phyloP scores from a whole-genome alignment of 2,797 vertebrate species.

The Oceanodroma leucorhoa region DNA sequence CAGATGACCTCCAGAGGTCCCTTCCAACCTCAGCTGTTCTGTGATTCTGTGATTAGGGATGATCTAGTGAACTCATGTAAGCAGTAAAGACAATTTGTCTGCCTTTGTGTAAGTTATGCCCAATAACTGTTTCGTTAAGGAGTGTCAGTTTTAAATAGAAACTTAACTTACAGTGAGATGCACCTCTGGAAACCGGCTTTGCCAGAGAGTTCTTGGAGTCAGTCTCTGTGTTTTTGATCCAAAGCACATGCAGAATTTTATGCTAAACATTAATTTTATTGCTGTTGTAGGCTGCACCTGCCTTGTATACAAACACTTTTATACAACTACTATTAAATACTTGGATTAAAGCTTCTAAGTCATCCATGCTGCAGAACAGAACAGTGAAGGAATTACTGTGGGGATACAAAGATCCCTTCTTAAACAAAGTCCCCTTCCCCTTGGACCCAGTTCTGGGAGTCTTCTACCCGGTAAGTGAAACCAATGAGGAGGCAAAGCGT shows the following conservation, averaged over 20 bases:
- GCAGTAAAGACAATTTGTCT: background rate
- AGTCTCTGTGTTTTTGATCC: background rate
- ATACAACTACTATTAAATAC: slow-evolving; percentile 54
- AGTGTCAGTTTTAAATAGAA: background rate
- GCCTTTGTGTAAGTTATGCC: background rate
- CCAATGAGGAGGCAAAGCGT: background rate
- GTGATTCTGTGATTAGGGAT: background rate
- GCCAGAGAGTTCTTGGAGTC: background rate
- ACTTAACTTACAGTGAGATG: background rate
- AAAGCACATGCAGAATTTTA: background rate
- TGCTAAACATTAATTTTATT: background rate
- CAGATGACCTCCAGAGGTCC: background rate
- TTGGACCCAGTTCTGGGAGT: slow-evolving; percentile 69
- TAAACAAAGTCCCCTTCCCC: slow-evolving; percentile 44
- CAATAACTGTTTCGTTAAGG: background rate
- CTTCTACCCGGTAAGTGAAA: slow-evolving; percentile 83
- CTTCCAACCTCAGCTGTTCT: background rate
- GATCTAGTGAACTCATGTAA: background rate
- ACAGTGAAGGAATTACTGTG: slow-evolving; percentile 88
- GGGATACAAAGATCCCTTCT: slow-evolving; percentile 88
- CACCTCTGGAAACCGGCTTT: background rate
- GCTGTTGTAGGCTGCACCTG: slow-evolving; percentile 78
- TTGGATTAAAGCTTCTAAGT: slow-evolving; percentile 70
- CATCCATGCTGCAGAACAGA: slow-evolving; percentile 84
- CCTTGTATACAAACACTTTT: background rate